Percentiles rank a stretch among this genome's conserved stretches.
Conservation (phyloP, 1,140 invertebrate species). For the Pteromalus puparum region DNA sequence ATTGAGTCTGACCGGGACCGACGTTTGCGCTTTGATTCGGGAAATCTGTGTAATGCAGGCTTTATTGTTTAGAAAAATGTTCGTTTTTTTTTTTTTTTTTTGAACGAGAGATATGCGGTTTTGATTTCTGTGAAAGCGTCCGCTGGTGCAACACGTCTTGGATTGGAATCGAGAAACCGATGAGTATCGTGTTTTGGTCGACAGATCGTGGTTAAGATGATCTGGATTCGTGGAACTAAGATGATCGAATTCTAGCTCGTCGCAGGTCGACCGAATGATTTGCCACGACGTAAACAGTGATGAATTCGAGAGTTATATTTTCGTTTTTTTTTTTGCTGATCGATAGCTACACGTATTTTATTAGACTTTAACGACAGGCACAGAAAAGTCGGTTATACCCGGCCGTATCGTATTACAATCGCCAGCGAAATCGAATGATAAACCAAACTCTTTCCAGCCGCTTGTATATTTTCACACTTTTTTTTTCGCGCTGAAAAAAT, state of each 20-base stretch:
- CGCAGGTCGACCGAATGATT: background rate
- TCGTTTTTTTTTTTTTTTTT: background rate
- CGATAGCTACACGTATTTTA: background rate
- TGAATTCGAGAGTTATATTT: background rate
- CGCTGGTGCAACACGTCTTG: background rate
- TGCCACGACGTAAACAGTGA: background rate
- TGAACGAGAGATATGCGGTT: background rate
- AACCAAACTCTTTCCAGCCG: background rate
- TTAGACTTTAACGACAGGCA: too few relatives aligned
- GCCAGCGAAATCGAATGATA: background rate
- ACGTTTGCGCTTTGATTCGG: background rate
- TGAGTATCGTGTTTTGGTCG: background rate
- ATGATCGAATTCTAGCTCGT: background rate
- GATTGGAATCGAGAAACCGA: background rate
- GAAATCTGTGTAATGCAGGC: background rate
- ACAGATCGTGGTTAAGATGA: too few relatives aligned
- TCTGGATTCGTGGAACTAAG: too few relatives aligned
- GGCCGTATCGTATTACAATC: too few relatives aligned
- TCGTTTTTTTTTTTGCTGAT: background rate
- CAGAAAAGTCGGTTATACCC: too few relatives aligned
- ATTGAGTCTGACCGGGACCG: background rate
- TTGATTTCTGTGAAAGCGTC: too few relatives aligned
- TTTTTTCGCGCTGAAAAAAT: background rate
- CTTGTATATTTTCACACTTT: background rate
- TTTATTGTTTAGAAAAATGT: background rate